phyloP scores from a whole-genome alignment of 2,113 vertebrate genomes.

The Bucco capensis region DNA sequence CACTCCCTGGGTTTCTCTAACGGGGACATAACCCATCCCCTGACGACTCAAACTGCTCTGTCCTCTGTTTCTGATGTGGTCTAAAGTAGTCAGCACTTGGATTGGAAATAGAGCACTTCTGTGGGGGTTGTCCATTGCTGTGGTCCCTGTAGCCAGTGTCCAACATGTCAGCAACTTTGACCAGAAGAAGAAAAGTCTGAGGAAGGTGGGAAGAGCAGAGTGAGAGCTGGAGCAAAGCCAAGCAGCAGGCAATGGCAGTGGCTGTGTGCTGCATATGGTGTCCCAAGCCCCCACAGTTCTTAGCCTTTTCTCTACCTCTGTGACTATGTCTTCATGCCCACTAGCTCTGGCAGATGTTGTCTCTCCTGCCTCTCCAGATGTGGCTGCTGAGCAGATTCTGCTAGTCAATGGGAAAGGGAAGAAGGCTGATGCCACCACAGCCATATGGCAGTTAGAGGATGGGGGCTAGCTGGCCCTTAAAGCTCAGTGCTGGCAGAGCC shows the following conservation, averaged over 20 bases:
- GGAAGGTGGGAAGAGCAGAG: not conserved
- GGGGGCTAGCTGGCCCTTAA: not conserved
- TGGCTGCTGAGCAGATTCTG: not conserved
- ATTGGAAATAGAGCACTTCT: not conserved
- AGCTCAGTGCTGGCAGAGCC: not conserved
- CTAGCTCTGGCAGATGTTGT: not conserved
- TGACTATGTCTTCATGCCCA: not conserved
- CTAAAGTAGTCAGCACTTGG: not conserved
- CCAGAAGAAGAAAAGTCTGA: not conserved
- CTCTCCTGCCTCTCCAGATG: not conserved
- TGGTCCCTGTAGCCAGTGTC: not conserved
- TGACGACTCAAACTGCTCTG: not conserved
- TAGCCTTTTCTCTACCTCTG: not conserved
- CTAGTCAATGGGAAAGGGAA: not conserved
- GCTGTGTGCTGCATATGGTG: not conserved
- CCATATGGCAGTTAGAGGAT: not conserved
- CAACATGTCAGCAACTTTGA: not conserved
- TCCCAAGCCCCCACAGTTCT: not conserved
- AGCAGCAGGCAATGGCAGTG: not conserved
- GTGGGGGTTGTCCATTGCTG: not conserved
- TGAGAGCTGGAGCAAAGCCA: not conserved
- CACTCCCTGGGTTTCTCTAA: not conserved
- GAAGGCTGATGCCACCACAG: not conserved
- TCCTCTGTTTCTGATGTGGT: not conserved
- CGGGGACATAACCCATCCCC: not conserved